phyloP scores from a whole-genome alignment of 1,140 invertebrate genomes.

The Drosophila trapezifrons region DNA sequence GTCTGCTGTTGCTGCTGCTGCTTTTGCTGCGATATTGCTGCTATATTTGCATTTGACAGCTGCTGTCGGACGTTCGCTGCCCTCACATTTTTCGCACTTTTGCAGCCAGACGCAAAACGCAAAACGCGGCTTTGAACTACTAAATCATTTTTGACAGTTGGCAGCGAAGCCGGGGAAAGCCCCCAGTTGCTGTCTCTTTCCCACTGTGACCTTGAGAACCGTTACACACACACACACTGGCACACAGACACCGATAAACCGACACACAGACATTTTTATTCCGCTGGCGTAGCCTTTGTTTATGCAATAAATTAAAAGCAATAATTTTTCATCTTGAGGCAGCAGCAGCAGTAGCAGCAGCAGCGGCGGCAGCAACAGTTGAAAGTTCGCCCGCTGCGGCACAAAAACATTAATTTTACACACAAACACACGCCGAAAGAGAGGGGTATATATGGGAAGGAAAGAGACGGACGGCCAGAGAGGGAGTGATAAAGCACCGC shows the following conservation, averaged over 20 bases:
- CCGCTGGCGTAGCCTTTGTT: constrained; percentile 66
- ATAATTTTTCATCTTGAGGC: constrained; percentile 84
- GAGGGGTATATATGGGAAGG: constrained; percentile 7
- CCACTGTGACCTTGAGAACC: constrained; percentile 73
- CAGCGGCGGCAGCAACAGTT: constrained; percentile 75
- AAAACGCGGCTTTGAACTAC: constrained; percentile 83
- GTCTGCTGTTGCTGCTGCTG: constrained; percentile 26
- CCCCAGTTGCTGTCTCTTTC: constrained; percentile 53
- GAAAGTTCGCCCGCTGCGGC: constrained; percentile 83
- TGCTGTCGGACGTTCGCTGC: constrained; percentile 45
- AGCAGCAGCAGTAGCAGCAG: constrained; percentile 41
- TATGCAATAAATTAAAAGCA: constrained; percentile 84
- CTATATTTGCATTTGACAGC: constrained; percentile 68
- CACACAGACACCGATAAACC: constrained; percentile 25
- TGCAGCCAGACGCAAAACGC: constrained; percentile 69
- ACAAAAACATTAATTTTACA: constrained; percentile 79
- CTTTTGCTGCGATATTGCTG: constrained; percentile 30
- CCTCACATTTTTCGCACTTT: constrained; percentile 65
- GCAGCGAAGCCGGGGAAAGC: constrained; percentile 78
- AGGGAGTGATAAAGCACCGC: constrained; percentile 72
- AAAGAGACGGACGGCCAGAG: constrained; percentile 22
- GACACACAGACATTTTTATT: constrained; percentile 47
- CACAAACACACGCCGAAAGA: constrained; percentile 44
- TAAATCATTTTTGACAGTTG: constrained; percentile 83
- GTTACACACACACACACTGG: constrained; percentile 52